Percentiles rank a stretch among this genome's conserved stretches.
Conservation (phyloP, 2,888 invertebrate species). For the Norana najaformis region DNA sequence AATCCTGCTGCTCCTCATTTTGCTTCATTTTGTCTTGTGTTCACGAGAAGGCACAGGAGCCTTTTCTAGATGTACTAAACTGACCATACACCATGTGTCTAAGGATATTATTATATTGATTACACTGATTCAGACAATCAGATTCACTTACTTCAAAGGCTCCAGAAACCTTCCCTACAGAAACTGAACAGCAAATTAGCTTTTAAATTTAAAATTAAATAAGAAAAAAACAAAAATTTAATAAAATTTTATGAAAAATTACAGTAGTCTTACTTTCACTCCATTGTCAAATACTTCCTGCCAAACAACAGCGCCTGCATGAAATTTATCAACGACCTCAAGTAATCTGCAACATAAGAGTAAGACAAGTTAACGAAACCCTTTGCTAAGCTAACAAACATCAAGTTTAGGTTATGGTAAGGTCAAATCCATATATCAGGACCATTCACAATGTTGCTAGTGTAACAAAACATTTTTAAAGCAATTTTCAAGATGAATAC, state of each 20-base stretch:
- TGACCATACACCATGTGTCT: too few relatives aligned
- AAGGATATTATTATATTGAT: too few relatives aligned
- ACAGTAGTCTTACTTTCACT: constrained; percentile 45
- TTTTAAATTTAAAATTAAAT: constrained; percentile 1
- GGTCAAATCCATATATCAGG: too few relatives aligned
- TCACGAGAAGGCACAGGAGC: too few relatives aligned
- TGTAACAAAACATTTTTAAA: too few relatives aligned
- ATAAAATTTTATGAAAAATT: background rate
- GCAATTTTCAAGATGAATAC: too few relatives aligned
- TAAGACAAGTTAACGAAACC: background rate
- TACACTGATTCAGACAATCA: background rate
- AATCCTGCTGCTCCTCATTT: too few relatives aligned
- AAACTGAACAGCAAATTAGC: background rate
- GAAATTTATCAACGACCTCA: constrained; percentile 39
- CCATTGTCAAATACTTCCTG: constrained; percentile 60
- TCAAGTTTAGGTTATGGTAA: background rate
- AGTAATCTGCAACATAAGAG: constrained; percentile 39
- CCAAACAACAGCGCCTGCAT: constrained; percentile 58
- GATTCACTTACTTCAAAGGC: background rate
- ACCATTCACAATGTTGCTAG: background rate
- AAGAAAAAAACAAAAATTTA: background rate
- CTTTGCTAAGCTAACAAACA: background rate
- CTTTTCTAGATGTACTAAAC: too few relatives aligned
- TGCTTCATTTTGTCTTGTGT: too few relatives aligned
- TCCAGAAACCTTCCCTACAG: background rate